phyloP scores from a whole-genome alignment of 2,888 invertebrate species.

The Abrostola tripartita region DNA sequence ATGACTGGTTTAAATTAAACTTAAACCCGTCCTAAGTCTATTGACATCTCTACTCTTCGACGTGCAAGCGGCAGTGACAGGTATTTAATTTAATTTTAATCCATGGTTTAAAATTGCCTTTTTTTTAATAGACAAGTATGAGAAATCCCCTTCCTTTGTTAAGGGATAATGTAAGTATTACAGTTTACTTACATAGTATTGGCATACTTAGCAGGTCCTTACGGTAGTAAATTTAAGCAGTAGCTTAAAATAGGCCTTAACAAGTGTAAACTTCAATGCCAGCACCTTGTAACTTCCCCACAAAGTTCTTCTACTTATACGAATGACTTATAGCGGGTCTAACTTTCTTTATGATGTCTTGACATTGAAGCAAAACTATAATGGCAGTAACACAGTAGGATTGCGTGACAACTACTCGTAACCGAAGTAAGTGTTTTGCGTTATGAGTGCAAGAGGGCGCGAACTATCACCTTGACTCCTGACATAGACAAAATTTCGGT shows the following conservation, averaged over 20 bases:
- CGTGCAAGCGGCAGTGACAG: too few species aligned
- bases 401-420: constrained; percentile 53
- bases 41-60: too few species aligned
- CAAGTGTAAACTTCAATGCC: not conserved
- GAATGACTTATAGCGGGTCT: constrained; percentile 11
- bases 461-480: constrained; percentile 56
- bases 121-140: too few species aligned
- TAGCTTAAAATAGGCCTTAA: not conserved
- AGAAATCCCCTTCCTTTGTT: too few species aligned
- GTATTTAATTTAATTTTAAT: too few species aligned
- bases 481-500: constrained; percentile 23
- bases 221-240: not conserved
- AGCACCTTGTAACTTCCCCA: not conserved
- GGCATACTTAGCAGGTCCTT: too few species aligned
- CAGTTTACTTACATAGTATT: too few species aligned
- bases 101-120: too few species aligned
- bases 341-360: constrained; percentile 35
- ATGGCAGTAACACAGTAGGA: constrained; percentile 5
- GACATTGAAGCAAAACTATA: constrained; percentile 46
- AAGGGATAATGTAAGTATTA: too few species aligned
- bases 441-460: constrained; percentile 35
- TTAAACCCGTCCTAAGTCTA: too few species aligned
- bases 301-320: constrained; percentile 8
- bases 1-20: too few species aligned
- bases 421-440: constrained; percentile 37